These are phyloP conservation scores for Trididemnum clinides DNA, from an alignment of 23 tunicate genomes.

Conservation along the genomic window DNA sequence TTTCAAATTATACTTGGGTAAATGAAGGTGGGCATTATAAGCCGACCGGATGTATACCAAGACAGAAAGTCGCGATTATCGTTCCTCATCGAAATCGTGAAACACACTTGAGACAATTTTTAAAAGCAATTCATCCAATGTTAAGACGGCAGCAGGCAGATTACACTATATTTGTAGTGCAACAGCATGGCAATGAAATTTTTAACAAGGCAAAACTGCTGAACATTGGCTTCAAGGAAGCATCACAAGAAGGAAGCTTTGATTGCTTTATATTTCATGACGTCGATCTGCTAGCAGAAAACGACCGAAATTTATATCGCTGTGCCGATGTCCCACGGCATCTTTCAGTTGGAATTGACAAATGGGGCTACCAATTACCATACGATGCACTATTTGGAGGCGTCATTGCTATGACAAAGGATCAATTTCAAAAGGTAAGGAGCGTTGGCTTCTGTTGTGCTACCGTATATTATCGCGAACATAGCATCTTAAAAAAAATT, in stretches of 20 bases:
- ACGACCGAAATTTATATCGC: conserved; percentile 73
- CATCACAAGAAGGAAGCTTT: conserved; percentile 53
- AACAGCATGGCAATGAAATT: conserved; percentile 68
- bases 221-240: conserved; percentile 79
- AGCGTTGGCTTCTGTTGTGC: not conserved
- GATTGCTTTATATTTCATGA: conserved; percentile 96
- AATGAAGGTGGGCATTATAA: conserved; percentile 46
- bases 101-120: conserved; percentile 60
- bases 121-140: conserved; percentile 77
- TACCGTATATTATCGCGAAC: no score
- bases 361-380: conserved; percentile 79
- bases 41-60: conserved; percentile 61
- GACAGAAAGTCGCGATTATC: conserved; percentile 78
- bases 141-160: conserved; percentile 81
- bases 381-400: conserved; percentile 84
- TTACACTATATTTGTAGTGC: conserved; percentile 63
- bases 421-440: conserved; percentile 59
- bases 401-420: conserved; percentile 63
- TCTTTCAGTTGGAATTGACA: conserved; percentile 85
- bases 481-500: no score
- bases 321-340: conserved; percentile 86
- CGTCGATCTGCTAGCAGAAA: conserved; percentile 91
- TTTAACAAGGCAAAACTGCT: conserved; percentile 88
- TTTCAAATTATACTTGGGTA: conserved; percentile 42
- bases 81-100: conserved; percentile 88